Conservation (phyloP, 2,797 vertebrate species). For the Huso huso region DNA sequence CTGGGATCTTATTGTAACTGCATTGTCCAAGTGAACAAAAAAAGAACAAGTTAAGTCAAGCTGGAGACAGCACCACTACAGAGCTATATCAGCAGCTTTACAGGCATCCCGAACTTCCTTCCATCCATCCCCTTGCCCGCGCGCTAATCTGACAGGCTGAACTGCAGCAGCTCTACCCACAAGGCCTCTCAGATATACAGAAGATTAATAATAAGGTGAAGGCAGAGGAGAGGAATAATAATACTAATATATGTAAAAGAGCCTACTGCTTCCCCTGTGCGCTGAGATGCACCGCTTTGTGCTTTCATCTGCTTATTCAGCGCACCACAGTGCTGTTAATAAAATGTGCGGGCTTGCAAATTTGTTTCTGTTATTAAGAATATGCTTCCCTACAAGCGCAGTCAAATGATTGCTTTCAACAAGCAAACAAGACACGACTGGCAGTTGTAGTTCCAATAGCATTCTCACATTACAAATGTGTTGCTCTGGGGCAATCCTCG, state of each 20-base stretch:
- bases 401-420: slow-evolving; percentile 1
- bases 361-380: slow-evolving; percentile 3
- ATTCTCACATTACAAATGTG: too few relatives aligned
- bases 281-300: not conserved
- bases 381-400: not conserved
- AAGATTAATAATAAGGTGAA: not conserved
- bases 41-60: too few relatives aligned
- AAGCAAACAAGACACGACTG: not conserved
- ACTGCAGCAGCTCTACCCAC: not conserved
- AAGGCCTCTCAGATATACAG: not conserved
- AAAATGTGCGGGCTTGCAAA: not conserved
- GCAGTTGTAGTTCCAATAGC: not conserved
- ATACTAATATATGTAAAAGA: not conserved
- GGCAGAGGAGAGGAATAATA: not conserved
- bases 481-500: too few relatives aligned
- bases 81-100: too few relatives aligned
- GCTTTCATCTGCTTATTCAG: slow-evolving; percentile 1
- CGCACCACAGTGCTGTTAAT: not conserved
- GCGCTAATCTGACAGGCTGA: not conserved
- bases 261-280: not conserved
- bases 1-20: too few relatives aligned
- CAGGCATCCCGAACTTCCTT: too few relatives aligned
- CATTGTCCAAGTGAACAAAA: too few relatives aligned
- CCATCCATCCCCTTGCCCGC: not conserved
- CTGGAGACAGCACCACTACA: too few relatives aligned